Evolutionary conservation across 2,888 invertebrate species (phyloP), one percentile per base, ranked within the genome.

Genomic region (Tethea ocularis): DNA sequence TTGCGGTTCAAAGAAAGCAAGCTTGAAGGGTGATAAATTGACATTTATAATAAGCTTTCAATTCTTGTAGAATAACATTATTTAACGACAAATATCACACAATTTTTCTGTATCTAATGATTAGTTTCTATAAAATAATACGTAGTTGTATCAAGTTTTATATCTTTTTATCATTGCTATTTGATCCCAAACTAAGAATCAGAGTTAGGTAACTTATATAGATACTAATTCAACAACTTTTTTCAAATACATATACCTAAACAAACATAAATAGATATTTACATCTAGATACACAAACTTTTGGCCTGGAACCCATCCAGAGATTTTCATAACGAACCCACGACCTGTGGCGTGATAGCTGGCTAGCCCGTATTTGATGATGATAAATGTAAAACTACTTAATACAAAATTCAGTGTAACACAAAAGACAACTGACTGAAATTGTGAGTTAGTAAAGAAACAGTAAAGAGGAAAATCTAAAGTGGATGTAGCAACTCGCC

Each of bases 401-500:
- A 4, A 8, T 41, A 17, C 41, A 6, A 20, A 20, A 20, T 46
- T 20, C 8, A 20, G 2, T n/a, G 20, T 46, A 46, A 46, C 46
- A 46, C 20, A 20, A 20, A 46, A 20, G 46, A 20, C 46, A 20
- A 10, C 46, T 46, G 46, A 46, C 46, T 20, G 46, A 46, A 17
- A 46, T 10, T n/a, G n/a, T 46, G 46, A 46, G 46, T 46, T n/a
- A 17, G 15, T 57, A 33, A 57, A 26, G 36, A 46, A 57, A 33
- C 36, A 29, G 51, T 46, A 57, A 57, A 51, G 52, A 52, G 33
- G n/a, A 41, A 56, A 57, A 51, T 33, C 22, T 57, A 54, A 54
- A 33, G 24, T 54, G 20, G 24, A 33, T 52, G 57, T 52, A 57
- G 36, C 57, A 33, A 46, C 46, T 46, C 20, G 20, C 10, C 46